Conservation (phyloP, 2,888 invertebrate genomes). For the Chelonus formosanus region DNA sequence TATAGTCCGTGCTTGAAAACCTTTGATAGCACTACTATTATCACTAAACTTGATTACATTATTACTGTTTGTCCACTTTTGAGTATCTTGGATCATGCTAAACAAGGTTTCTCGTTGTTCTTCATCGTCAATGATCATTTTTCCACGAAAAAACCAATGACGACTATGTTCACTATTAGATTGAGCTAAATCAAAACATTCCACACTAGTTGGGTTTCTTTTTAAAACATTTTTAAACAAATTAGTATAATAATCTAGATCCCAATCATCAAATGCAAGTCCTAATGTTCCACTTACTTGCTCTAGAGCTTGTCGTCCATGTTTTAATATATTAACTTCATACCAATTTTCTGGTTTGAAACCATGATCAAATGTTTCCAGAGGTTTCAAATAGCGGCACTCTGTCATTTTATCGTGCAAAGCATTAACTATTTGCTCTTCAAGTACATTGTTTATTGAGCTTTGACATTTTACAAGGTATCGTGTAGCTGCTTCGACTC, state of each 20-base stretch:
- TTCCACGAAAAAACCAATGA: conserved; percentile 97
- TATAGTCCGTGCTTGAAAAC: conserved; percentile 77
- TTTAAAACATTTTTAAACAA: conserved; percentile 83
- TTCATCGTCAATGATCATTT: conserved; percentile 83
- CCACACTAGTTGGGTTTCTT: conserved; percentile 95
- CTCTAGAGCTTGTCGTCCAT: conserved; percentile 82
- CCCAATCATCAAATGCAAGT: conserved; percentile 92
- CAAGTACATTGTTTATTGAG: conserved; percentile 59
- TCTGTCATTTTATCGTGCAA: conserved; percentile 95
- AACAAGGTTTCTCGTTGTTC: conserved; percentile 84
- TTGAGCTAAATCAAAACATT: conserved; percentile 97
- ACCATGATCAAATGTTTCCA: conserved; percentile 69
- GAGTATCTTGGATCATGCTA: conserved; percentile 92
- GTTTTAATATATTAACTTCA: conserved; percentile 81
- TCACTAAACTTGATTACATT: conserved; percentile 98
- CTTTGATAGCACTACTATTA: conserved; percentile 94
- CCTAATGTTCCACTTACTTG: conserved; percentile 84
- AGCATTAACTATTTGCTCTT: conserved; percentile 68
- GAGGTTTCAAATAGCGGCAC: conserved; percentile 78
- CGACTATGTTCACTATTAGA: conserved; percentile 98
- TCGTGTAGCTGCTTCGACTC: conserved; percentile 84
- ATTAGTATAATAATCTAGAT: conserved; percentile 88
- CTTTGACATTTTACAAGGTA: conserved; percentile 73
- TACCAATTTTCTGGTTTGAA: conserved; percentile 76
- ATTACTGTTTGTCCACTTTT: conserved; percentile 84